phyloP scores from a whole-genome alignment of 2,888 invertebrate genomes.

The Hetaerina titia region DNA sequence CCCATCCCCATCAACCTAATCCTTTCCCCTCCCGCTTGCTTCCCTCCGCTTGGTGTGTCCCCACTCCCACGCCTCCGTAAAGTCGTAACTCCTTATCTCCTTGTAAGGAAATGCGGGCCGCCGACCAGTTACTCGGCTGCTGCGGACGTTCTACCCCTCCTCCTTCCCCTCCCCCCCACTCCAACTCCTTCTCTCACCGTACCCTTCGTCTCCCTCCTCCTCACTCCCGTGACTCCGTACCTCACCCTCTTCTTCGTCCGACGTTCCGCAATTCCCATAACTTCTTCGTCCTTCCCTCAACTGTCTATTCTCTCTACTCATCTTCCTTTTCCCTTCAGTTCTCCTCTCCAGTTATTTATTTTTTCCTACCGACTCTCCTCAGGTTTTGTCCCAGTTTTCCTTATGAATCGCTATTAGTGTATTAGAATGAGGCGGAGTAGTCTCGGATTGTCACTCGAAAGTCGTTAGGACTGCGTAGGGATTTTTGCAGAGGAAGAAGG shows the following conservation, averaged over 20 bases:
- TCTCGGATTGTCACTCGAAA: background rate
- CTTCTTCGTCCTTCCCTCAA: background rate
- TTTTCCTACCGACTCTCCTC: background rate
- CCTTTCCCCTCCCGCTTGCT: background rate
- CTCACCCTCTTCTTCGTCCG: background rate
- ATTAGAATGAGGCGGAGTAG: background rate
- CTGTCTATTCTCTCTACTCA: background rate
- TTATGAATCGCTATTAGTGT: background rate
- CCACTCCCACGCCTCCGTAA: constrained; percentile 33
- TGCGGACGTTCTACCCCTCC: background rate
- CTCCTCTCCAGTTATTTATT: background rate
- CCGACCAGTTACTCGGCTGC: background rate
- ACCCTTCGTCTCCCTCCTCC: background rate
- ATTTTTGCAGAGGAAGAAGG: no score
- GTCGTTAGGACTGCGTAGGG: background rate
- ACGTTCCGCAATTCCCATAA: background rate
- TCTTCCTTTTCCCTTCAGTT: background rate
- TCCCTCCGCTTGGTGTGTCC: background rate
- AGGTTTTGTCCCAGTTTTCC: background rate
- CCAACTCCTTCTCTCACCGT: background rate
- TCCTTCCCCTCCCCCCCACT: background rate
- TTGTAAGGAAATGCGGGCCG: constrained; percentile 58
- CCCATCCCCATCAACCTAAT: constrained; percentile 16
- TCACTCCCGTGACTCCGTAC: background rate
- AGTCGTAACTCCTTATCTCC: constrained; percentile 59